phyloP scores from a whole-genome alignment of 2,113 vertebrate genomes.

The Atherinomorus stipes region DNA sequence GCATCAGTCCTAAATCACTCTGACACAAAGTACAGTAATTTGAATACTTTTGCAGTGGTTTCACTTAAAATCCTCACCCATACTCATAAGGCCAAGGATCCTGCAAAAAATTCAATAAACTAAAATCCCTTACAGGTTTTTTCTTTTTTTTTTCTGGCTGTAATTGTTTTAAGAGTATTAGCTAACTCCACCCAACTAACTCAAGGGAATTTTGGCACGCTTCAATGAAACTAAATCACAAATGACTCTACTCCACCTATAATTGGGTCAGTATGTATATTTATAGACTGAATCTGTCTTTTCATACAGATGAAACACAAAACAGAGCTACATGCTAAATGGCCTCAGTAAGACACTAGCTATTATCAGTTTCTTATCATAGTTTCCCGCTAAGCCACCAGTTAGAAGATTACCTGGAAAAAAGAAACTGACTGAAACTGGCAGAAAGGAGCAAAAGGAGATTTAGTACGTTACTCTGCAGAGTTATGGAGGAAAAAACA shows the following conservation, averaged over 20 bases:
- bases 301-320: conserved; percentile 49
- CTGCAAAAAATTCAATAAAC: neutral
- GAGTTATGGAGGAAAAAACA: conserved; percentile 4
- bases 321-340: conserved; percentile 49
- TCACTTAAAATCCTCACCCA: neutral
- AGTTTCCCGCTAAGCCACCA: conserved; percentile 24
- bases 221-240: conserved; percentile 69
- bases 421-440: conserved; percentile 3
- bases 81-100: neutral
- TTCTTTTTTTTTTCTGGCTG: conserved; percentile 15
- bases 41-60: neutral
- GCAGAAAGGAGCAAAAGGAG: neutral
- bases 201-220: conserved; percentile 47
- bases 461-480: conserved; percentile 1
- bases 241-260: conserved; percentile 69
- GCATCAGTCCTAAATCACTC: neutral
- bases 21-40: neutral
- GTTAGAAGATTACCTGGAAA: conserved; percentile 19
- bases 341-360: conserved; percentile 39
- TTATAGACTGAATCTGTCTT: conserved; percentile 62
- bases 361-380: conserved; percentile 48
- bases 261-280: conserved; percentile 76
- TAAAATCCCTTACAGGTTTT: neutral
- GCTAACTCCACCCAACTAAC: conserved; percentile 43
- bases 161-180: conserved; percentile 58